phyloP scores from a whole-genome alignment of 2,888 invertebrate genomes.

The Stenotaenia linearis region DNA sequence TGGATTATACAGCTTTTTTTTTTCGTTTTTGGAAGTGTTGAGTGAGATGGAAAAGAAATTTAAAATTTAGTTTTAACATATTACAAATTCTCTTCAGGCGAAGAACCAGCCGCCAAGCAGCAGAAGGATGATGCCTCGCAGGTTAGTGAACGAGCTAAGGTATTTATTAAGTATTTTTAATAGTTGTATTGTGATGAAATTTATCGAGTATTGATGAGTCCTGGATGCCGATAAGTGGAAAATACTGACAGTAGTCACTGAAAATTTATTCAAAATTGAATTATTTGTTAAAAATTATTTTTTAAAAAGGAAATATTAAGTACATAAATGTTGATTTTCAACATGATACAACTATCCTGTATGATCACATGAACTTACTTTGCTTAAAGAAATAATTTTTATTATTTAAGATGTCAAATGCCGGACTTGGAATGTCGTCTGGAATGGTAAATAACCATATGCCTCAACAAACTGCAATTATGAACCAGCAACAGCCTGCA shows the following conservation, averaged over 20 bases:
- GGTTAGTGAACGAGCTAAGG: background rate
- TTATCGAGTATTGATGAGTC: no score
- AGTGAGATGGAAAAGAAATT: background rate
- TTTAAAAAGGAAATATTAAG: no score
- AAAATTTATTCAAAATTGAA: no score
- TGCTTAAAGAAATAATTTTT: background rate
- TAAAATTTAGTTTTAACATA: background rate
- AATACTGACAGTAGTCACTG: no score
- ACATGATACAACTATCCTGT: no score
- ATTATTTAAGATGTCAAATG: background rate
- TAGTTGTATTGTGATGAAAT: no score
- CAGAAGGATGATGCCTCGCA: conserved; percentile 3
- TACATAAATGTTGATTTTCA: no score
- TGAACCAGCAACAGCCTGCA: background rate
- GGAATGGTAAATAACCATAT: conserved; percentile 1
- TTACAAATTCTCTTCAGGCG: conserved; percentile 31
- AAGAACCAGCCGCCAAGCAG: conserved; percentile 30
- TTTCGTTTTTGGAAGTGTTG: background rate
- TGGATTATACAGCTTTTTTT: background rate
- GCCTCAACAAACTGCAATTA: background rate
- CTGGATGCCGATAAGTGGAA: no score
- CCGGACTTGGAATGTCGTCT: background rate
- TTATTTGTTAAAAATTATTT: no score
- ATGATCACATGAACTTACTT: no score
- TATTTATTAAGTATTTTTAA: no score